These are phyloP conservation scores for Drosophila nikananu DNA, from an alignment of 1,140 invertebrate species.

Conservation along the genomic window DNA sequence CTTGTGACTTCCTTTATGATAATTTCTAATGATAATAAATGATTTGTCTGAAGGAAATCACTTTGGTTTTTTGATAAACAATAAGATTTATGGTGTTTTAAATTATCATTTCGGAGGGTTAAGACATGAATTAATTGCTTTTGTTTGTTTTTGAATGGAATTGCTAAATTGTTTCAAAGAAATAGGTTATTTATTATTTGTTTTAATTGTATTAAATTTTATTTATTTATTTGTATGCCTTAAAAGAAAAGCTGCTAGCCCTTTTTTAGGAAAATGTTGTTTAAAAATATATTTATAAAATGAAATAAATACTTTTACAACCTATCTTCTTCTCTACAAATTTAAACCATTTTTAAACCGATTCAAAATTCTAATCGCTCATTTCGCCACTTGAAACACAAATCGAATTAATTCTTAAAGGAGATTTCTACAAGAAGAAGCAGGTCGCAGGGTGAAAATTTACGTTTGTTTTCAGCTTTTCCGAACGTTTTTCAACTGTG, in stretches of 20 bases:
- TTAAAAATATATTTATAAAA: neutral
- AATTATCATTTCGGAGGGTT: neutral
- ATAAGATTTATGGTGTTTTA: neutral
- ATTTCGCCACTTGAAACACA: conserved; percentile 16
- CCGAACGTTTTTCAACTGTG: conserved; percentile 48
- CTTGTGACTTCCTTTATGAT: conserved; percentile 7
- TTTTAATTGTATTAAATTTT: too few species aligned
- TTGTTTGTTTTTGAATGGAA: too few species aligned
- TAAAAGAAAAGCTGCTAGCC: too few species aligned
- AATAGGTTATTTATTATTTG: too few species aligned
- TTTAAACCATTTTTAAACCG: neutral
- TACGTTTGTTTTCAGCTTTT: conserved; percentile 34
- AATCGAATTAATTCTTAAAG: conserved; percentile 23
- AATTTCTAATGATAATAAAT: neutral
- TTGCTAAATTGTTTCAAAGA: neutral
- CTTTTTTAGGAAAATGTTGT: too few species aligned
- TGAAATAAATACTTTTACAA: neutral
- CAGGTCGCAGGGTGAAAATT: conserved; percentile 22
- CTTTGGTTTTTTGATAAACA: neutral
- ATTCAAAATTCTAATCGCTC: neutral
- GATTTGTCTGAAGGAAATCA: neutral
- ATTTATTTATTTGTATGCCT: too few species aligned
- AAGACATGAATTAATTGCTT: neutral
- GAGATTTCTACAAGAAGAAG: conserved; percentile 13
- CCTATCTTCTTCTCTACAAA: neutral